Percentiles rank a stretch among this genome's conserved stretches.
Evolutionary conservation across 2,888 invertebrate genomes (phyloP).

Genomic region (Coremacera marginata): DNA sequence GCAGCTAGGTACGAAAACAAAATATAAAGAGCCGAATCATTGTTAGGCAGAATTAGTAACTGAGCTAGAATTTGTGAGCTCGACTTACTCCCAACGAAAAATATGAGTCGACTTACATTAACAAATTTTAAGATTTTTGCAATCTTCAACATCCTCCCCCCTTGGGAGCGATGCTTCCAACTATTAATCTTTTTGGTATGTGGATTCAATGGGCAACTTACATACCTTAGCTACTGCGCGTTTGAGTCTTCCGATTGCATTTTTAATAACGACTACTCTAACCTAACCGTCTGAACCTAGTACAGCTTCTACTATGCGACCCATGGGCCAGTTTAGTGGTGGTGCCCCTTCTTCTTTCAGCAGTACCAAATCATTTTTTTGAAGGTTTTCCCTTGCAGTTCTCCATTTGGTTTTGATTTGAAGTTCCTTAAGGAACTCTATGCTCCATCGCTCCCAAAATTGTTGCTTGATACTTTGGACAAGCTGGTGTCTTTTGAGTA

Average conservation of each 20-base stretch:
- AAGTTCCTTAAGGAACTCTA: slow-evolving; percentile 31
- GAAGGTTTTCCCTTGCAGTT: neutral
- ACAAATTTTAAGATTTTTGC: no score
- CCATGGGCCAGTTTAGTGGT: slow-evolving; percentile 35
- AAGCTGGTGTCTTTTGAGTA: neutral
- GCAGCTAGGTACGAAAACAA: no score
- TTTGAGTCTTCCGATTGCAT: slow-evolving; percentile 29
- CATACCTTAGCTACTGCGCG: slow-evolving; percentile 38
- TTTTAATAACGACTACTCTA: slow-evolving; percentile 33
- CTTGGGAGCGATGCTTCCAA: no score
- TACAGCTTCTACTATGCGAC: slow-evolving; percentile 14
- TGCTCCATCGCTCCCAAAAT: slow-evolving; percentile 40
- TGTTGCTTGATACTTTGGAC: slow-evolving; percentile 40
- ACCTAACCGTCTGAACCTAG: slow-evolving; percentile 29
- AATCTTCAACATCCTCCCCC: no score
- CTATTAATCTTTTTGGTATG: no score
- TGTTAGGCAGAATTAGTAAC: no score
- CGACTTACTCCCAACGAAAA: no score
- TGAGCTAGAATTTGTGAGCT: no score
- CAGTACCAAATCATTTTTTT: slow-evolving; percentile 27
- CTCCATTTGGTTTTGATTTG: slow-evolving; percentile 38
- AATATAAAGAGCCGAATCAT: no score
- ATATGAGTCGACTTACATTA: no score
- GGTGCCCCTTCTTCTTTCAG: slow-evolving; percentile 29
- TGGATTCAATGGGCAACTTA: no score